Conservation (phyloP, 37 sponge, comb jelly and placozoan genomes). For the Ephydatia muelleri region DNA sequence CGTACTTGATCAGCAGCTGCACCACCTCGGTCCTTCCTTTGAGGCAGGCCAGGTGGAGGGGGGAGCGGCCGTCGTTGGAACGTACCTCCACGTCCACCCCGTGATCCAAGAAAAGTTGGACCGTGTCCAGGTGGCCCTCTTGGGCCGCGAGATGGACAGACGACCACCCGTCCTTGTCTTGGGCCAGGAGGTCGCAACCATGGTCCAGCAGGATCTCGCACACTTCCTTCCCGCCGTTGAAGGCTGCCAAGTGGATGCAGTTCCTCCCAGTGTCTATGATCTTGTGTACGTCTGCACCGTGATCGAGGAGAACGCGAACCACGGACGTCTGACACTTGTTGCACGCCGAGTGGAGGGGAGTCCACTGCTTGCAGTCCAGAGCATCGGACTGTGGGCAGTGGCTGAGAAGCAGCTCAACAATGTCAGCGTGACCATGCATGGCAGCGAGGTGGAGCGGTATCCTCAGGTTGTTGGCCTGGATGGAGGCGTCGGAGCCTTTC, state of each 20-base stretch:
- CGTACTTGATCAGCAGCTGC: constrained; percentile 49
- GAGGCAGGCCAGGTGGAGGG: constrained; percentile 70
- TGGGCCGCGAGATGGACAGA: constrained; percentile 74
- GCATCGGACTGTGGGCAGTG: constrained; percentile 54
- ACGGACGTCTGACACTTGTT: constrained; percentile 57
- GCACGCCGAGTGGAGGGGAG: constrained; percentile 73
- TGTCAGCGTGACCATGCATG: constrained; percentile 62
- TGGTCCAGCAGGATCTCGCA: constrained; percentile 67
- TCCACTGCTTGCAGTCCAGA: constrained; percentile 65
- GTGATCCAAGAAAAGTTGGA: constrained; percentile 50
- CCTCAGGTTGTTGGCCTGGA: constrained; percentile 65
- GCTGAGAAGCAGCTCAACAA: constrained; percentile 52
- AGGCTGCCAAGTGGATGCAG: constrained; percentile 73
- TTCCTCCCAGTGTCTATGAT: constrained; percentile 64
- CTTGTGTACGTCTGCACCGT: constrained; percentile 52
- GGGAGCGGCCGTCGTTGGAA: constrained; percentile 64
- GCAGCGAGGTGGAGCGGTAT: constrained; percentile 80
- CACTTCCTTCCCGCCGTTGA: constrained; percentile 60
- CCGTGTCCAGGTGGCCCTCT: constrained; percentile 47
- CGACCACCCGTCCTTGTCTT: constrained; percentile 73
- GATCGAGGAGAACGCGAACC: constrained; percentile 50
- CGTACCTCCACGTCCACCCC: constrained; percentile 57
- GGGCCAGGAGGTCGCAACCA: constrained; percentile 49
- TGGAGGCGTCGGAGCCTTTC: constrained; percentile 53
- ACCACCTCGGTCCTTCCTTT: constrained; percentile 66